Evolutionary conservation across 64 coral and sea anemone species (phyloP), one percentile per base, ranked within the genome.

Genomic region (Stichodactyla mertensii): DNA sequence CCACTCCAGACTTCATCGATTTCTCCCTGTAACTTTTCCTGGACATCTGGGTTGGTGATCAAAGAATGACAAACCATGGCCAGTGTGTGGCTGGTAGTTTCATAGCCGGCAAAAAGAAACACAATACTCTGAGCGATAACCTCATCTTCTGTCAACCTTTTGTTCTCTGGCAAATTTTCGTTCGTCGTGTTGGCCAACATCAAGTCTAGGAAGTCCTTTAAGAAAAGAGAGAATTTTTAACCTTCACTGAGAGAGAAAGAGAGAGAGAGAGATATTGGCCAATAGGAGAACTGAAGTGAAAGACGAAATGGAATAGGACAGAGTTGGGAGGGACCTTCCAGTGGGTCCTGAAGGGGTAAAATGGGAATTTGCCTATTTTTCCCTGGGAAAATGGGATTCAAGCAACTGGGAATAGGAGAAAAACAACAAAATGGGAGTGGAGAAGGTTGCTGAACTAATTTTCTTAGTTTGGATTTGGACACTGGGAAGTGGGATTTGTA

Each of bases 181-280:
- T 27, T 80, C 15, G 12, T 80, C 26, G 77, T 24, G 20, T 20
- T 64, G 14, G n/a, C 77, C n/a, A 80, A 51, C 77, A 80, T 80
- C 77, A 80, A 14, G 77, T 80, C 77, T 80, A 80, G 77, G 24
- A 80, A 27, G 24, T 80, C 77, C 77, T 80, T 13, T 64, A 64
- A 64, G 13, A 64, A 20, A 64, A 16, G 61, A 64, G 20, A 64
- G 0, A 45, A 45, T 45, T 45, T 45, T 45, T 4, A 45, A 45
- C 36, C 36, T 45, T 45, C 3, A 45, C 36, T 45, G 36, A 45
- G 36, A 45, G 0, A 45, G 0, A 64, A 0, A 14, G 0, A 45
- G 0, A 45, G 0, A 45, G 0, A 64, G 0, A 64, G 0, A 64
- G 0, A 45, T 45, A 45, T 4, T 45, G 36, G 36, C 36, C 36